phyloP scores from a whole-genome alignment of 2,113 vertebrate species.

The Epinephelus fuscoguttatus region DNA sequence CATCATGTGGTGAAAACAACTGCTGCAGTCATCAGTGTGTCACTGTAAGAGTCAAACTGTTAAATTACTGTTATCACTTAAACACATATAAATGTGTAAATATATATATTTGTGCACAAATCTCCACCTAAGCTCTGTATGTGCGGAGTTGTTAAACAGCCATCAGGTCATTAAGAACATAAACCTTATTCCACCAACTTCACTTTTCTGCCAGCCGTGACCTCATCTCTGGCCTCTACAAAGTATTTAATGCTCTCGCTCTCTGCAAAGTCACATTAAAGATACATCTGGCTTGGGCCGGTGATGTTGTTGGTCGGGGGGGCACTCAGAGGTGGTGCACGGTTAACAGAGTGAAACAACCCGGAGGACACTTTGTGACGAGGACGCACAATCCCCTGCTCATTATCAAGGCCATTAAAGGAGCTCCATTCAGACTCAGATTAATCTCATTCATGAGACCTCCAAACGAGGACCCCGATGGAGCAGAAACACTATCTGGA shows the following conservation, averaged over 20 bases:
- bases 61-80: constrained; percentile 54
- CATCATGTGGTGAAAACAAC: constrained; percentile 29
- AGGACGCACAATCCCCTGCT: constrained; percentile 72
- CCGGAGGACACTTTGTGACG: constrained; percentile 68
- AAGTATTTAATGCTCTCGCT: constrained; percentile 54
- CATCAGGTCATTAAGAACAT: constrained; percentile 34
- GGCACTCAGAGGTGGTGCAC: constrained; percentile 50
- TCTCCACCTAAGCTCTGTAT: constrained; percentile 20
- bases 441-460: constrained; percentile 83
- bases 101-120: constrained; percentile 47
- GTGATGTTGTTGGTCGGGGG: constrained; percentile 52
- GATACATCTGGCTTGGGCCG: constrained; percentile 24
- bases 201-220: constrained; percentile 48
- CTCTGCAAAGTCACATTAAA: constrained; percentile 43
- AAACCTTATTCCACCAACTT: constrained; percentile 36
- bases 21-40: constrained; percentile 34
- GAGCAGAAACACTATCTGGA: constrained; percentile 80
- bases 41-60: constrained; percentile 30
- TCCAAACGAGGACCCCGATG: constrained; percentile 77
- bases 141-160: constrained; percentile 41
- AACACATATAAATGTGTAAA: constrained; percentile 32
- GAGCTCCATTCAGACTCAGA: constrained; percentile 78
- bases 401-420: constrained; percentile 81
- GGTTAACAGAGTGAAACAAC: constrained; percentile 64
- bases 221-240: constrained; percentile 42